phyloP scores from a whole-genome alignment of 2,113 vertebrate species.

The Syngnathoides biaculeatus region DNA sequence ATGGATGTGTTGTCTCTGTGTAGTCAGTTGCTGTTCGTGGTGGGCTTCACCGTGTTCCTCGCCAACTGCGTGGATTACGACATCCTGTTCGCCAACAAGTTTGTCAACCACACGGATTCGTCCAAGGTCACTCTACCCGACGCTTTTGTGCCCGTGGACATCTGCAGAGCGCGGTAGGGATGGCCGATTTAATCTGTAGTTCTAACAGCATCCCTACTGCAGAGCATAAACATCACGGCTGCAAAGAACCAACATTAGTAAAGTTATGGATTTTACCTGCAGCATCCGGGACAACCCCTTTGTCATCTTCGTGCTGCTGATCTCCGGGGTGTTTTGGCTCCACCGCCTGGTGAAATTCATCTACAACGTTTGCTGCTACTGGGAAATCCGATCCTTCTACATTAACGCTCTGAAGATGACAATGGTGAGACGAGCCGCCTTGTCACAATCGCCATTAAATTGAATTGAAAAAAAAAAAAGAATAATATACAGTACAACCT shows the following conservation, averaged over 20 bases:
- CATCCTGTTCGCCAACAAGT: slow-evolving; percentile 98
- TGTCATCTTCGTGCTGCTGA: slow-evolving; percentile 87
- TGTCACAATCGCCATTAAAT: not conserved
- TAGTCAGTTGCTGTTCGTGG: slow-evolving; percentile 97
- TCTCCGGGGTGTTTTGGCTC: slow-evolving; percentile 95
- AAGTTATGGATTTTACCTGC: slow-evolving; percentile 19
- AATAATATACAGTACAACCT: no score
- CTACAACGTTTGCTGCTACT: slow-evolving; percentile 98
- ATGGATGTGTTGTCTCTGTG: not conserved
- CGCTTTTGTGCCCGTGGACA: slow-evolving; percentile 85
- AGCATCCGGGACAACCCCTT: slow-evolving; percentile 89
- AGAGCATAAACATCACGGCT: no score
- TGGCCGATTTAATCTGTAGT: no score
- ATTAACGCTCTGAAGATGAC: slow-evolving; percentile 89
- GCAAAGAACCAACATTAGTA: not conserved
- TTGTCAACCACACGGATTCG: slow-evolving; percentile 90
- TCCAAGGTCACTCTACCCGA: slow-evolving; percentile 94
- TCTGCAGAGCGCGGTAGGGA: slow-evolving; percentile 85
- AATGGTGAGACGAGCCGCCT: slow-evolving; percentile 76
- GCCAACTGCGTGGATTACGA: slow-evolving; percentile 98
- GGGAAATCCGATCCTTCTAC: slow-evolving; percentile 97
- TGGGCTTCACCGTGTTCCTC: slow-evolving; percentile 95
- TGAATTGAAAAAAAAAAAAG: no score
- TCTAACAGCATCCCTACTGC: no score
- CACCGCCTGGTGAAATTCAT: slow-evolving; percentile 94